Percentiles rank a stretch among this genome's conserved stretches.
Conservation (phyloP, 2,113 vertebrate genomes). For the Clarias macrocephalus region DNA sequence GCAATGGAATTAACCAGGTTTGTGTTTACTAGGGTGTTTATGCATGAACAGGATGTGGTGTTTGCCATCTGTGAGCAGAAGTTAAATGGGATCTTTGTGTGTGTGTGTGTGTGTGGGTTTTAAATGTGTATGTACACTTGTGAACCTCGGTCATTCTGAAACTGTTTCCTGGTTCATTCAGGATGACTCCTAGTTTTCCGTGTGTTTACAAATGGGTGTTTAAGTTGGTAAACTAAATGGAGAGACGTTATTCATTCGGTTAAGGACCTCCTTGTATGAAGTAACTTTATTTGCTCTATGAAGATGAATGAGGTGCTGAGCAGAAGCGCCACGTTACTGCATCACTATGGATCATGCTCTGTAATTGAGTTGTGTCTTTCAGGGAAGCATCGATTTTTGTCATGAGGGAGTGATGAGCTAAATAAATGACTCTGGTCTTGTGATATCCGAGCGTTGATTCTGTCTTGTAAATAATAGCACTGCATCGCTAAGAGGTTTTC, state of each 20-base stretch:
- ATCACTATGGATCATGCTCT: background rate
- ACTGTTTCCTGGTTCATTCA: background rate
- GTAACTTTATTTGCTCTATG: conserved; percentile 12
- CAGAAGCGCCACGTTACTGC: background rate
- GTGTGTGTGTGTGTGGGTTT: background rate
- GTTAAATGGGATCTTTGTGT: background rate
- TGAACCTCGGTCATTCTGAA: background rate
- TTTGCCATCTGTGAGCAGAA: background rate
- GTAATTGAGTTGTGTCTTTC: conserved; percentile 25
- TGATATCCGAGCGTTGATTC: conserved; percentile 33
- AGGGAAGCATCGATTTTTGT: conserved; percentile 16
- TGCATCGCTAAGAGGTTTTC: conserved; percentile 24
- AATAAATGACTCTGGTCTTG: conserved; percentile 6
- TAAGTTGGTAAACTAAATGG: background rate
- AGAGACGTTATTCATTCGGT: background rate
- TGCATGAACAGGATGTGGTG: conserved; percentile 14
- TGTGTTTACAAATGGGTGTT: background rate
- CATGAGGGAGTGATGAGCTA: conserved; percentile 19
- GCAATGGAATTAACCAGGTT: conserved; percentile 43
- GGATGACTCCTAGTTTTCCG: background rate
- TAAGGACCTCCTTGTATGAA: background rate
- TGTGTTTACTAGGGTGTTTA: conserved; percentile 29
- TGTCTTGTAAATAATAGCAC: conserved; percentile 13
- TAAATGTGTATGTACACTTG: background rate
- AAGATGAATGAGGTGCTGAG: background rate